Evolutionary conservation across 2,113 vertebrate species (phyloP).

Genomic region (Tonatia bakeri): DNA sequence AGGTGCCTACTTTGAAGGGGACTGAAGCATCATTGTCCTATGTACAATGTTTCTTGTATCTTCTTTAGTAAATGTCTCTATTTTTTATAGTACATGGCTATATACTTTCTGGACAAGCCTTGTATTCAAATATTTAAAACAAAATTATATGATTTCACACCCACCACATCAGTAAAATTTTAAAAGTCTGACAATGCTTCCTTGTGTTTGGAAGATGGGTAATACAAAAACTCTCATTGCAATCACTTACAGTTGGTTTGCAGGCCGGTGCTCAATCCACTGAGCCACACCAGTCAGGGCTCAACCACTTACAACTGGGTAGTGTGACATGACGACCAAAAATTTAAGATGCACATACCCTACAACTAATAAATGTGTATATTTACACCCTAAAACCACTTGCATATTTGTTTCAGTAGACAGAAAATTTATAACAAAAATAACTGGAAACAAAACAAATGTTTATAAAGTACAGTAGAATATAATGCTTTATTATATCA

Average conservation of each 20-base stretch:
- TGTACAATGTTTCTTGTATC: no score
- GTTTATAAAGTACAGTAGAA: background rate
- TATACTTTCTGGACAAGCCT: no score
- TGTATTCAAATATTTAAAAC: background rate
- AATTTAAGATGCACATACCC: background rate
- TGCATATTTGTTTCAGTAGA: background rate
- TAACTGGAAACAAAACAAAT: background rate
- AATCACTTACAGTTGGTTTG: background rate
- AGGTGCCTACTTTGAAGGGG: no score
- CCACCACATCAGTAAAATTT: background rate
- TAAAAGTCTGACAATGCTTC: background rate
- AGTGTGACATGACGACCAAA: background rate
- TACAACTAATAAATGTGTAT: background rate
- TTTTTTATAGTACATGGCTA: no score
- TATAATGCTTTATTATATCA: background rate
- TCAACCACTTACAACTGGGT: background rate
- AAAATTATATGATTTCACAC: background rate
- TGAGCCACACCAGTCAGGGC: no score
- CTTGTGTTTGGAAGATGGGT: background rate
- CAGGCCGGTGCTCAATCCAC: no score
- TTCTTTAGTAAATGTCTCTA: no score
- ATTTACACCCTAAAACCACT: background rate
- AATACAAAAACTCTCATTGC: background rate
- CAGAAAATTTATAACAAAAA: background rate
- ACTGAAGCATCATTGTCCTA: no score